phyloP scores from a whole-genome alignment of 2,888 invertebrate species.

The Cryptocephalus moraei region DNA sequence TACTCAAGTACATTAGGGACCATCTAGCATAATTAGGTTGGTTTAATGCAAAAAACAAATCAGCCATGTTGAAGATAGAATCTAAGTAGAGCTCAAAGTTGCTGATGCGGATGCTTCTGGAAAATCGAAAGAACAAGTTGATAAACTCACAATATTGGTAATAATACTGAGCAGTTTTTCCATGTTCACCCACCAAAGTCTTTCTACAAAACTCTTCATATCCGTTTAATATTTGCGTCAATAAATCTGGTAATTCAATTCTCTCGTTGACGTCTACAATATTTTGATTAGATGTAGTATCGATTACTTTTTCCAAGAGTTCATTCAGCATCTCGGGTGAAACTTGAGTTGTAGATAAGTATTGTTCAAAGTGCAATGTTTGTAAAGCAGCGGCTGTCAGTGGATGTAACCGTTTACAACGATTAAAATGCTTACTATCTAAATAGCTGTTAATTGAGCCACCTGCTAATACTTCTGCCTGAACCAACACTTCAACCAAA shows the following conservation, averaged over 20 bases:
- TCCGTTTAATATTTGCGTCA: conserved; percentile 3
- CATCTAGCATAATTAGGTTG: conserved; percentile 4
- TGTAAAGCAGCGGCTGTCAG: conserved; percentile 4
- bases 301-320: conserved; percentile 5
- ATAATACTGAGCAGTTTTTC: conserved; percentile 7
- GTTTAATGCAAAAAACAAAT: conserved; percentile 3
- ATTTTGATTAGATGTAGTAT: conserved; percentile 5
- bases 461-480: conserved; percentile 23
- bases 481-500: conserved; percentile 22
- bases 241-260: no score
- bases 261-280: conserved; percentile 5
- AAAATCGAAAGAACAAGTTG: conserved; percentile 6
- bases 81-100: conserved; percentile 6
- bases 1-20: conserved; percentile 5
- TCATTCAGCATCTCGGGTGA: conserved; percentile 3
- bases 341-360: conserved; percentile 5
- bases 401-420: no score
- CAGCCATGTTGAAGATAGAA: conserved; percentile 2
- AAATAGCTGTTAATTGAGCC: conserved; percentile 27
- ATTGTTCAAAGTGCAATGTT: conserved; percentile 6
- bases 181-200: conserved; percentile 4
- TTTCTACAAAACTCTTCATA: conserved; percentile 6
- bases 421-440: no score
- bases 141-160: conserved; percentile 6
- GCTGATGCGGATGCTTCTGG: conserved; percentile 7